Evolutionary conservation across 2,797 vertebrate genomes (phyloP).

Genomic region (Huso huso): DNA sequence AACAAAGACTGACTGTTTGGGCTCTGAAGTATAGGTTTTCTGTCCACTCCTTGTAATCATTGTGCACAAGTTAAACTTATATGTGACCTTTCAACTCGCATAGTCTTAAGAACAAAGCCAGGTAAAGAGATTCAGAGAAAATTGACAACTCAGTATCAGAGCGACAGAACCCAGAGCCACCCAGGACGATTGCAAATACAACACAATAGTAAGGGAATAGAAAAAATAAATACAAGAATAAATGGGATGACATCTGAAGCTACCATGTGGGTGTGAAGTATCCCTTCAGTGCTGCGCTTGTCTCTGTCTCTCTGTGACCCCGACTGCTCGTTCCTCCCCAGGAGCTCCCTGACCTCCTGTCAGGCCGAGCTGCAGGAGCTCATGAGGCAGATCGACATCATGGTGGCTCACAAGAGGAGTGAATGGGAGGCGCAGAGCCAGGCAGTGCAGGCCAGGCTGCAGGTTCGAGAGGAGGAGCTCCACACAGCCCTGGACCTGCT

Average conservation of each 20-base stretch:
- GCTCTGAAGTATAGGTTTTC: not conserved
- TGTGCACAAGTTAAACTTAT: no score
- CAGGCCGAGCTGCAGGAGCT: conserved; percentile 85
- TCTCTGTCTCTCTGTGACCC: not conserved
- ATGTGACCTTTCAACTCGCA: not conserved
- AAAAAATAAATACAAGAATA: no score
- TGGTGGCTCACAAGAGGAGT: conserved; percentile 74
- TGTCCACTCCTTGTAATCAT: not conserved
- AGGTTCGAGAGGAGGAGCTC: conserved; percentile 67
- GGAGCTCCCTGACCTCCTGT: conserved; percentile 62
- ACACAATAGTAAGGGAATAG: no score
- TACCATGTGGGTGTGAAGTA: no score
- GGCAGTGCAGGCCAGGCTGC: conserved; percentile 60
- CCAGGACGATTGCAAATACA: no score
- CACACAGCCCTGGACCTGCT: conserved; percentile 53
- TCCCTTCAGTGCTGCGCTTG: no score
- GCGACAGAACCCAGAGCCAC: not conserved
- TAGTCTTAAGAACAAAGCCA: not conserved
- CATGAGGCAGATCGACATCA: conserved; percentile 85
- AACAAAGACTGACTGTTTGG: not conserved
- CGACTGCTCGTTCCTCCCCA: conserved; percentile 19
- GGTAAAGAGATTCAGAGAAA: not conserved
- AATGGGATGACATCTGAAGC: no score
- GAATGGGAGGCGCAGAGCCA: conserved; percentile 77
- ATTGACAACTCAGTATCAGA: not conserved